Conservation (phyloP, 2,797 vertebrate genomes). For the Ataeniobius toweri region DNA sequence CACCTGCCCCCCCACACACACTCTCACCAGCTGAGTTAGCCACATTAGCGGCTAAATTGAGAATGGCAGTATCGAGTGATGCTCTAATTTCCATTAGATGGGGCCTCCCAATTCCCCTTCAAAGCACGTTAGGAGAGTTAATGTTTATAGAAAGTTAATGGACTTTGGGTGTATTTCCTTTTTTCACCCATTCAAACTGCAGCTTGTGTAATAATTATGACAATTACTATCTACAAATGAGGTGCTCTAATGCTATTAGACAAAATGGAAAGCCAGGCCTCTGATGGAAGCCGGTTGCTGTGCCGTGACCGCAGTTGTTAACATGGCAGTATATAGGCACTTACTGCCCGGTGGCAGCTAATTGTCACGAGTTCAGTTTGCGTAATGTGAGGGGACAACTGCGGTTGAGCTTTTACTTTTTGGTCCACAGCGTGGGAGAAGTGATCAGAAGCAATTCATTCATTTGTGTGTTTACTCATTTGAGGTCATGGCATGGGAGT, state of each 20-base stretch:
- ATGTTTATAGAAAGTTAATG: constrained; percentile 86
- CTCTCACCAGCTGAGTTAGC: constrained; percentile 61
- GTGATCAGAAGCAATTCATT: constrained; percentile 36
- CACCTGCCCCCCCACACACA: constrained; percentile 24
- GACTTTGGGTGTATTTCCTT: constrained; percentile 75
- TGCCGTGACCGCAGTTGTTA: constrained; percentile 66
- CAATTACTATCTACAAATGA: constrained; percentile 83
- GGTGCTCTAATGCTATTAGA: constrained; percentile 80
- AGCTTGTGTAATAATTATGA: constrained; percentile 83
- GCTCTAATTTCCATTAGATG: constrained; percentile 76
- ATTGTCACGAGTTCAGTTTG: constrained; percentile 64
- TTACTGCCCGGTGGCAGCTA: constrained; percentile 62
- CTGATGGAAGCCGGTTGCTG: constrained; percentile 60
- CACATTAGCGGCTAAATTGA: constrained; percentile 75
- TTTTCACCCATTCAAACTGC: constrained; percentile 67
- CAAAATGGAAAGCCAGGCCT: constrained; percentile 68
- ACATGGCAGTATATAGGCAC: constrained; percentile 55
- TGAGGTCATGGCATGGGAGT: background rate
- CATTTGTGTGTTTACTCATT: constrained; percentile 24
- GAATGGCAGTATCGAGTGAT: constrained; percentile 68
- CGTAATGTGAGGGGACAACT: constrained; percentile 60
- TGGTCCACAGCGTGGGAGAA: constrained; percentile 31
- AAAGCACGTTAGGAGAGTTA: constrained; percentile 78
- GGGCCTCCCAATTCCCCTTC: constrained; percentile 70
- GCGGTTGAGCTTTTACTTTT: constrained; percentile 57